Evolutionary conservation across 1,140 invertebrate genomes (phyloP).

Genomic region (Leptopilina boulardi): DNA sequence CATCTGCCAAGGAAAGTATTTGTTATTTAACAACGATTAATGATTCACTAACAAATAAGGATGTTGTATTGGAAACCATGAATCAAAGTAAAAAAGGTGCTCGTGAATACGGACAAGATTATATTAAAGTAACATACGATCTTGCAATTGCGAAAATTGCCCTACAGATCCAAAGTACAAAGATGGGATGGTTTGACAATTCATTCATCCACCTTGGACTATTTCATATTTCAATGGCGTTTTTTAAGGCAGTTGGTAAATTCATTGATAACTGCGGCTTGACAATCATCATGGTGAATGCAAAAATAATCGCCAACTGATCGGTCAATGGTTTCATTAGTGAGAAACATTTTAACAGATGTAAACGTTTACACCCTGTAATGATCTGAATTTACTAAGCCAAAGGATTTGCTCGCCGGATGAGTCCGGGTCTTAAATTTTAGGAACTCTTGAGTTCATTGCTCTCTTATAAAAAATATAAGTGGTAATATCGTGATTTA

Average conservation of each 20-base stretch:
- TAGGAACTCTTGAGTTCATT: too few species aligned
- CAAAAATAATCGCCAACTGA: conserved; percentile 68
- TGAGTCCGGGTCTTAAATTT: too few species aligned
- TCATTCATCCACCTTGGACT: conserved; percentile 74
- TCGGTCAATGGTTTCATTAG: conserved; percentile 69
- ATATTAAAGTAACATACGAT: background rate
- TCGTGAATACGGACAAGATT: background rate
- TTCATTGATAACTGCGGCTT: conserved; percentile 71
- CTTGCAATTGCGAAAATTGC: background rate
- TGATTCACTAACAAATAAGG: background rate
- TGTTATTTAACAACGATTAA: conserved; percentile 7
- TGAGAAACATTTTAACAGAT: conserved; percentile 74
- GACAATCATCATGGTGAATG: conserved; percentile 67
- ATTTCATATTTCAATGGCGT: conserved; percentile 74
- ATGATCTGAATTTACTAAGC: too few species aligned
- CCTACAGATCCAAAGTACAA: background rate
- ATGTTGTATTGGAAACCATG: background rate
- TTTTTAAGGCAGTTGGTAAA: conserved; percentile 73
- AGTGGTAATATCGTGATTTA: too few species aligned
- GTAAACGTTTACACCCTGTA: conserved; percentile 72
- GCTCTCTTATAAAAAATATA: too few species aligned
- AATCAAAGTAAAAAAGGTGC: background rate
- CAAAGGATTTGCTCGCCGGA: too few species aligned
- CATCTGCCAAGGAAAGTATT: background rate
- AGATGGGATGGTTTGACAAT: conserved; percentile 55